A percentile compares a stretch with the other conserved stretches of the same genome.
These are phyloP conservation scores for Drosophila nigromelanica DNA, from an alignment of 1,140 invertebrate genomes.

Conservation along the genomic window DNA sequence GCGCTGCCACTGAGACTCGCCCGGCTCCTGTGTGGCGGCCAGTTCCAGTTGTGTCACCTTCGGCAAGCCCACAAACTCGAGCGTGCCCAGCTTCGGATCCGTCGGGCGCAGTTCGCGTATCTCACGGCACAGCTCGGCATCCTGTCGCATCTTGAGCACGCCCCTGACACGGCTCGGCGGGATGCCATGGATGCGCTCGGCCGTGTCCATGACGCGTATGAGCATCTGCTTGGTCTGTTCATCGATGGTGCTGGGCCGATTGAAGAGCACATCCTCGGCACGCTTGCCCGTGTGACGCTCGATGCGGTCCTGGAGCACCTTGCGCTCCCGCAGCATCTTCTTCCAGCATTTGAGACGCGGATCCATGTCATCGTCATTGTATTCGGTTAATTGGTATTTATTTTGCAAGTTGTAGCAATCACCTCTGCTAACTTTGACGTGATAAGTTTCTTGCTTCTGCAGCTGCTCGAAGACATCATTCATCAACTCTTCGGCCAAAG, in stretches of 20 bases:
- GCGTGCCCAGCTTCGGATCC: constrained; percentile 17
- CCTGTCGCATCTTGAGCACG: constrained; percentile 29
- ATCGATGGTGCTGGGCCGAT: constrained; percentile 64
- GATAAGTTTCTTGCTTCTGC: neutral
- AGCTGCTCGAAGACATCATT: constrained; percentile 18
- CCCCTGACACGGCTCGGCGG: neutral
- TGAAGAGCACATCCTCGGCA: constrained; percentile 64
- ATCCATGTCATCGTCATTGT: constrained; percentile 41
- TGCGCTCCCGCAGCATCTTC: constrained; percentile 42
- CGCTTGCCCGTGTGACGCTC: constrained; percentile 50
- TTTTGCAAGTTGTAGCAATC: neutral
- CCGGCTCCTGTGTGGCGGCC: neutral
- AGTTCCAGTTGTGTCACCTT: constrained; percentile 47
- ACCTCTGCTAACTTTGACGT: constrained; percentile 8
- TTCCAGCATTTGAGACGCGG: constrained; percentile 65
- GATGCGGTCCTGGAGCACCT: constrained; percentile 47
- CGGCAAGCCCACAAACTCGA: constrained; percentile 62
- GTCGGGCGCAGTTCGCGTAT: constrained; percentile 46
- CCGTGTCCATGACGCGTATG: constrained; percentile 54
- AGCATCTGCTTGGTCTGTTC: constrained; percentile 57
- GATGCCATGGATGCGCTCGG: constrained; percentile 38
- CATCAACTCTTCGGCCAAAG: constrained; percentile 8
- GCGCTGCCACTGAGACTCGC: constrained; percentile 33
- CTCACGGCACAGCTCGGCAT: constrained; percentile 25
- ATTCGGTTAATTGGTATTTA: neutral